A percentile compares a stretch with the other conserved stretches of the same genome.
phyloP scores from a whole-genome alignment of 64 coral and sea anemone species.

The Orbicella faveolata region DNA sequence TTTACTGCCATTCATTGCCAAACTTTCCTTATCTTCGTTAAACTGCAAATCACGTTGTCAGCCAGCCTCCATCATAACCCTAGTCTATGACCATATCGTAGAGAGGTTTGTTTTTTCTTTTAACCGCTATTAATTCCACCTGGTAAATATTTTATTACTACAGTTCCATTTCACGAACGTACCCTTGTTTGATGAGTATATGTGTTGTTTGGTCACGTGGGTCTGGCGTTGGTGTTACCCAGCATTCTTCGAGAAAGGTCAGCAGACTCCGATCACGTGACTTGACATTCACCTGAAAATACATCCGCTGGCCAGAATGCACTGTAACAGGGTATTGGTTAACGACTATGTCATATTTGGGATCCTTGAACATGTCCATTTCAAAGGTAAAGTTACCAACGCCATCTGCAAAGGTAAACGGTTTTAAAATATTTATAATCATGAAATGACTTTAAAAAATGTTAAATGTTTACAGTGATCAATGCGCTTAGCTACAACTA shows the following conservation, averaged over 20 bases:
- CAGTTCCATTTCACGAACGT: neutral
- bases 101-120: neutral
- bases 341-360: slow-evolving; percentile 33
- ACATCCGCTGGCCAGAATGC: slow-evolving; percentile 47
- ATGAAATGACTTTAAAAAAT: no score
- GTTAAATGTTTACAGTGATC: no score
- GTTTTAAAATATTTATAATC: neutral
- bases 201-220: slow-evolving; percentile 40
- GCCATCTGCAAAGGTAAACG: neutral
- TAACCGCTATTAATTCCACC: neutral
- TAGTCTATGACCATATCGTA: neutral
- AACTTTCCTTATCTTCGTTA: neutral
- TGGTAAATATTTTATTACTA: neutral
- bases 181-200: slow-evolving; percentile 62
- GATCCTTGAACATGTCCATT: slow-evolving; percentile 62
- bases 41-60: neutral
- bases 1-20: neutral
- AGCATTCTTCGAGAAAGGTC: slow-evolving; percentile 49
- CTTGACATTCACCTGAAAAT: slow-evolving; percentile 35
- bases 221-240: slow-evolving; percentile 55
- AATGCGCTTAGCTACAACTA: no score
- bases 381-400: slow-evolving; percentile 62
- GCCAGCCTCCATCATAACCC: no score
- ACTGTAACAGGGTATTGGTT: slow-evolving; percentile 41
- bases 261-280: slow-evolving; percentile 30